Percentiles rank a stretch among this genome's conserved stretches.
Conservation (phyloP, 2,888 invertebrate species). For the Meta bourneti region DNA sequence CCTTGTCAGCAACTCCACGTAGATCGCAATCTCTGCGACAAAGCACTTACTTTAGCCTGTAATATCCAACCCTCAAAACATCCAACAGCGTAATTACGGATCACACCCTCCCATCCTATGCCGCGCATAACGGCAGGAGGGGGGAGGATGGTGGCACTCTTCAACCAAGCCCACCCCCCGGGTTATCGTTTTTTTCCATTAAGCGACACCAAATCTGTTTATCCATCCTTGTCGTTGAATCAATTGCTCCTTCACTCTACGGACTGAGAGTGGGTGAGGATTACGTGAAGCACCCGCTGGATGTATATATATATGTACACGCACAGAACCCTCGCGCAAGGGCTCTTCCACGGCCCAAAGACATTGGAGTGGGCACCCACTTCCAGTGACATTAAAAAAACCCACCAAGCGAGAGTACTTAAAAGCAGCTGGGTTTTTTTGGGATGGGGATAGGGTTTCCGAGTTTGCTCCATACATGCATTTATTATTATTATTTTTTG, state of each 20-base stretch:
- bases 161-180: background rate
- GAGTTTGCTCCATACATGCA: constrained; percentile 21
- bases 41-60: constrained; percentile 15
- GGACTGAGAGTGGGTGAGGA: background rate
- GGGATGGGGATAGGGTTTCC: constrained; percentile 22
- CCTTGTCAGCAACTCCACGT: background rate
- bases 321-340: background rate
- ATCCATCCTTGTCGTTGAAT: constrained; percentile 57
- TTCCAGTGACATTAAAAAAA: constrained; percentile 11
- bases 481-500: constrained; percentile 5
- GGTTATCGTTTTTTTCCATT: constrained; percentile 64
- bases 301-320: constrained; percentile 34
- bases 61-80: constrained; percentile 35
- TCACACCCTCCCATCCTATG: constrained; percentile 31
- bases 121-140: constrained; percentile 41
- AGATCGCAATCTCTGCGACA: constrained; percentile 31
- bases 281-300: constrained; percentile 40
- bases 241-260: constrained; percentile 46
- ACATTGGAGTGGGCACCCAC: constrained; percentile 21
- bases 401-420: constrained; percentile 14
- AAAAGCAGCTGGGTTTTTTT: constrained; percentile 67
- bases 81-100: constrained; percentile 40
- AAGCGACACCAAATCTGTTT: constrained; percentile 73
- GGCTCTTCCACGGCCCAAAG: constrained; percentile 7
- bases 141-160: constrained; percentile 8